phyloP scores from a whole-genome alignment of 1,140 invertebrate species.

The Trichogramma pretiosum region DNA sequence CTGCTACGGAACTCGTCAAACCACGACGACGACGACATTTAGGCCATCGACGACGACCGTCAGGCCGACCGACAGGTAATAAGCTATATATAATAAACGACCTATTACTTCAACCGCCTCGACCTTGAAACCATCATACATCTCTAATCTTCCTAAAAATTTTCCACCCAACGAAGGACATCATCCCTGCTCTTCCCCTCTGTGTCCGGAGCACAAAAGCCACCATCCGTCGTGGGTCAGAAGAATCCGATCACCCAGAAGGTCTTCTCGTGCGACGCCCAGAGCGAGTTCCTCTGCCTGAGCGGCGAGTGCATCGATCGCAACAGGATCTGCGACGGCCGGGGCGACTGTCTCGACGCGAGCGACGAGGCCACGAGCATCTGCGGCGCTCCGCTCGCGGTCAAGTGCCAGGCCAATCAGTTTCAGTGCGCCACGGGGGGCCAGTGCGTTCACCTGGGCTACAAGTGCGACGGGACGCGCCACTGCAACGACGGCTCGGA shows the following conservation, averaged over 20 bases:
- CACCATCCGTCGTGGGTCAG: too few species aligned
- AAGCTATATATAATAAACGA: too few species aligned
- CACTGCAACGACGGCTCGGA: constrained; percentile 52
- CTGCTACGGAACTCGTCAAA: background rate
- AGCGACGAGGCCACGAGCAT: constrained; percentile 54
- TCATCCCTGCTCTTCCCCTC: too few species aligned
- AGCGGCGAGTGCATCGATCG: constrained; percentile 53
- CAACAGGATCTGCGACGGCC: constrained; percentile 48
- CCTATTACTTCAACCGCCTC: too few species aligned
- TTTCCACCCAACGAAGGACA: too few species aligned
- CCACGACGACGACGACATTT: background rate
- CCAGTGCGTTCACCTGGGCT: constrained; percentile 28
- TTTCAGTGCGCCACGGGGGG: constrained; percentile 23
- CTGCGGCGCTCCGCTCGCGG: background rate
- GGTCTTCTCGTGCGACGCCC: constrained; percentile 34
- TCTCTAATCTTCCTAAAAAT: too few species aligned
- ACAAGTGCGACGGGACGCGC: constrained; percentile 45
- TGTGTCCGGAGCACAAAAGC: too few species aligned
- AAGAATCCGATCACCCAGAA: background rate
- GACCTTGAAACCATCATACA: too few species aligned
- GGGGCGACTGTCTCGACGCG: constrained; percentile 54
- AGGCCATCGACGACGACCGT: too few species aligned
- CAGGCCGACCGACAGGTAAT: too few species aligned
- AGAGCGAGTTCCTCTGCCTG: constrained; percentile 47
- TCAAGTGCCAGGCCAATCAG: background rate